Percentiles rank a stretch among this genome's conserved stretches.
Evolutionary conservation across 2,113 vertebrate genomes (phyloP).

Genomic region (Lagopus muta): DNA sequence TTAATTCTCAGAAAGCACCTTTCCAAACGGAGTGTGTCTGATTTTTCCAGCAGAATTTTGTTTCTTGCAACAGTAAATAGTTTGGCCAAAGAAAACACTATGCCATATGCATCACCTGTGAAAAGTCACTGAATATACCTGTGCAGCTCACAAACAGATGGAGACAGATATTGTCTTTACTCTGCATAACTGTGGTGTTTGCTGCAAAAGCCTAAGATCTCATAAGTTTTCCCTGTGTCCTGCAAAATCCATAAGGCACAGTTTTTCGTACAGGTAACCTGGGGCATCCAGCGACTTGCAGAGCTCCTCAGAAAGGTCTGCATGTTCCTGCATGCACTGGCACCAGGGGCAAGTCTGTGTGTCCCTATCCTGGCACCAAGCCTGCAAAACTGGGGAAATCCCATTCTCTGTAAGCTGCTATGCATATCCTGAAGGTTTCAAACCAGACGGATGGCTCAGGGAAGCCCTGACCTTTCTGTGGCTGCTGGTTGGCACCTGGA

Average conservation of each 20-base stretch:
- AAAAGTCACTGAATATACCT: background rate
- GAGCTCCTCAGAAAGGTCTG: background rate
- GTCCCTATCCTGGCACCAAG: background rate
- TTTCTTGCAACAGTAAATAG: background rate
- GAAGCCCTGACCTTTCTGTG: background rate
- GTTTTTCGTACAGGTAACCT: background rate
- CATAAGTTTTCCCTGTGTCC: background rate
- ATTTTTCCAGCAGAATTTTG: background rate
- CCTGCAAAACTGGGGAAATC: background rate
- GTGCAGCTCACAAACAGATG: background rate
- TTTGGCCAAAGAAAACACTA: background rate
- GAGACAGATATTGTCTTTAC: background rate
- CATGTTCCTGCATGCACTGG: rapidly evolving
- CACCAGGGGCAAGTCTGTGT: background rate
- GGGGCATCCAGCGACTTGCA: background rate
- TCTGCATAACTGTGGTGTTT: background rate
- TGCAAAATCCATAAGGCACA: background rate
- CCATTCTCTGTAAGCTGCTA: background rate
- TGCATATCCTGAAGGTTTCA: background rate
- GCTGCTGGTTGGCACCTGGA: background rate
- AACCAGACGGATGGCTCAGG: background rate
- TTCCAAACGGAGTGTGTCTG: background rate
- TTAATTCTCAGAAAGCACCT: background rate
- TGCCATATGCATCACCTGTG: background rate
- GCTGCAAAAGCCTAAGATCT: background rate